These are phyloP conservation scores for Dendrolimus pini DNA, from an alignment of 2,888 invertebrate species.

Conservation along the genomic window DNA sequence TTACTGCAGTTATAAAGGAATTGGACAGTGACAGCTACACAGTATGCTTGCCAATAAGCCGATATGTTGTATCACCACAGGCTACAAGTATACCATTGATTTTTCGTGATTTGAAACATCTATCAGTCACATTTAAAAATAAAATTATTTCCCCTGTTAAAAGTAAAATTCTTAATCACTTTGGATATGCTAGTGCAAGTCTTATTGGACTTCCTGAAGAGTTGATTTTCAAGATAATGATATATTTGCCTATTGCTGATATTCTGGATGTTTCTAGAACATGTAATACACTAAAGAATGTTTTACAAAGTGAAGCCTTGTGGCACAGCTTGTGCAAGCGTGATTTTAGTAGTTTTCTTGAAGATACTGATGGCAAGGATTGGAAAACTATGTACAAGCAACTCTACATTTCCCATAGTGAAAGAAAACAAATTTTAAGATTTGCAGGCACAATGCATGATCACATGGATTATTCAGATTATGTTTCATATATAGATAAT, in stretches of 20 bases:
- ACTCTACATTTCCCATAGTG: constrained; percentile 25
- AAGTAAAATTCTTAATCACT: constrained; percentile 63
- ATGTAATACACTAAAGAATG: constrained; percentile 38
- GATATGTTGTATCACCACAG: constrained; percentile 52
- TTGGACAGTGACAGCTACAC: constrained; percentile 54
- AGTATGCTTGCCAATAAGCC: constrained; percentile 51
- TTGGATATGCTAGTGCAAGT: constrained; percentile 66
- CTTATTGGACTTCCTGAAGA: constrained; percentile 63
- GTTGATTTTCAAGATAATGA: constrained; percentile 44
- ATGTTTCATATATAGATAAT: constrained; percentile 52
- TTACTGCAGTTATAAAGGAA: constrained; percentile 48
- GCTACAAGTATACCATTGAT: constrained; percentile 50
- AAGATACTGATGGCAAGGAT: constrained; percentile 18
- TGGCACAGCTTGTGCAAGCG: constrained; percentile 54
- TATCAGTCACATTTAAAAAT: constrained; percentile 71
- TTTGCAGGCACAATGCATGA: constrained; percentile 41
- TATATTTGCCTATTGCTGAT: constrained; percentile 36
- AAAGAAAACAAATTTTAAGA: constrained; percentile 13
- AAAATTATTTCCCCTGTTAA: constrained; percentile 71
- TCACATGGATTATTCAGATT: constrained; percentile 51
- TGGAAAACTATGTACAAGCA: constrained; percentile 48
- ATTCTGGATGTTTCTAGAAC: constrained; percentile 45
- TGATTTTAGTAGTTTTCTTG: constrained; percentile 34
- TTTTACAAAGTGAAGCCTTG: constrained; percentile 40
- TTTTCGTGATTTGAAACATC: constrained; percentile 59